Conservation (phyloP, 2,888 invertebrate species). For the Nasonia oneida region DNA sequence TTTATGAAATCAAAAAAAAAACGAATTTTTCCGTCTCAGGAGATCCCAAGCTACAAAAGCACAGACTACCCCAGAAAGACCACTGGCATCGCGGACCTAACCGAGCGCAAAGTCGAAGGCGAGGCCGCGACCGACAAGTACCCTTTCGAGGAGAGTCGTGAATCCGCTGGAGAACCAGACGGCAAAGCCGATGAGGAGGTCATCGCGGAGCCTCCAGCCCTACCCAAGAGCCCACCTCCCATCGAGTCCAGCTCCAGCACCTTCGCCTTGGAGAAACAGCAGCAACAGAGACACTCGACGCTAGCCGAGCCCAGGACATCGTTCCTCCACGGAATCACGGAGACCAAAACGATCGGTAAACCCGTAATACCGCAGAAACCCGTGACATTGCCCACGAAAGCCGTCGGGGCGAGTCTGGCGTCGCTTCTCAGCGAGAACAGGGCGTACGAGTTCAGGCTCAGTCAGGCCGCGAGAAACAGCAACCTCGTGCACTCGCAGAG, state of each 20-base stretch:
- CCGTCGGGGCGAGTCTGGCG: constrained; percentile 38
- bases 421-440: constrained; percentile 57
- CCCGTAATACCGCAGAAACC: constrained; percentile 89
- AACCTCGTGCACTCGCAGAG: constrained; percentile 54
- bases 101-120: constrained; percentile 70
- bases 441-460: constrained; percentile 57
- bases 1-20: not conserved
- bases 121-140: constrained; percentile 66
- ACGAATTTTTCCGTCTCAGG: not conserved
- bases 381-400: constrained; percentile 78
- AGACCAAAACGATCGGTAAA: constrained; percentile 80
- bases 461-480: constrained; percentile 20
- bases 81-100: constrained; percentile 50
- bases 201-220: constrained; percentile 84
- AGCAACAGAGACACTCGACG: constrained; percentile 62
- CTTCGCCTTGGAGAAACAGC: not conserved
- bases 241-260: constrained; percentile 71
- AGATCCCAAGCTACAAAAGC: constrained; percentile 57
- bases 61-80: constrained; percentile 12
- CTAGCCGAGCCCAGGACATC: constrained; percentile 83
- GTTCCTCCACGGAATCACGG: constrained; percentile 84
- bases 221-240: constrained; percentile 87
- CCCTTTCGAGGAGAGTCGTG: constrained; percentile 83
- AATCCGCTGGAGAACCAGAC: constrained; percentile 91
- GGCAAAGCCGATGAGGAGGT: constrained; percentile 92